phyloP scores from a whole-genome alignment of 2,888 invertebrate genomes.

The Oscheius sp. region DNA sequence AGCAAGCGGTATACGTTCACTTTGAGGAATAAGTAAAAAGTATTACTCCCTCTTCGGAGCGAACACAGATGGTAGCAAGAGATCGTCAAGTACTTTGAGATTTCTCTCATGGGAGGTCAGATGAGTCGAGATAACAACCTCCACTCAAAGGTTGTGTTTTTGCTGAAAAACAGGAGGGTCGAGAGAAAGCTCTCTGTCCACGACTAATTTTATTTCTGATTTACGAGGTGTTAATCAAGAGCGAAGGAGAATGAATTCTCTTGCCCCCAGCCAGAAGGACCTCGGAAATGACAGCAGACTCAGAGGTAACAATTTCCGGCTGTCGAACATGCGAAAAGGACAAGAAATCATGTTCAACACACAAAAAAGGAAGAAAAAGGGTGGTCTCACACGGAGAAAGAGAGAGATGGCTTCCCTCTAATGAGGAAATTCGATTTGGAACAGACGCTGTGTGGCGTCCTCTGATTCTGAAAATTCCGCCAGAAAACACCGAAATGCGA shows the following conservation, averaged over 20 bases:
- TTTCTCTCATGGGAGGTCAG: too few relatives aligned
- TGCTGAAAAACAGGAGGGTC: too few relatives aligned
- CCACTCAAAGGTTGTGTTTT: background rate
- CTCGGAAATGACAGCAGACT: background rate
- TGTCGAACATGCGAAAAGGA: background rate
- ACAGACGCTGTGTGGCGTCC: conserved; percentile 1
- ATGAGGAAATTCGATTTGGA: conserved; percentile 30
- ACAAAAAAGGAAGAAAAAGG: too few relatives aligned
- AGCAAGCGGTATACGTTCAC: too few relatives aligned
- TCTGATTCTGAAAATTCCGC: conserved; percentile 1
- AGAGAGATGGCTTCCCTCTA: background rate
- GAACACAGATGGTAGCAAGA: background rate
- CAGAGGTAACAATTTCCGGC: conserved; percentile 8
- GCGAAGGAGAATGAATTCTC: too few relatives aligned
- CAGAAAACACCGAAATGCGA: background rate
- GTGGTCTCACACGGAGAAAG: too few relatives aligned
- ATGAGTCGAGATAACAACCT: too few relatives aligned
- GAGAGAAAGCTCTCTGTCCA: background rate
- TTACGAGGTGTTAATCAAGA: conserved; percentile 5
- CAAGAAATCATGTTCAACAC: too few relatives aligned
- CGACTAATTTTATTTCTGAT: conserved; percentile 20
- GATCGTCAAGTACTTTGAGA: background rate
- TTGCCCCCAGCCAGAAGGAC: too few relatives aligned
- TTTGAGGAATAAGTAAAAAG: too few relatives aligned
- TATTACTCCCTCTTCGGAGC: too few relatives aligned